These are phyloP conservation scores for Ciona savignyi DNA, from an alignment of 23 tunicate genomes.

Conservation along the genomic window DNA sequence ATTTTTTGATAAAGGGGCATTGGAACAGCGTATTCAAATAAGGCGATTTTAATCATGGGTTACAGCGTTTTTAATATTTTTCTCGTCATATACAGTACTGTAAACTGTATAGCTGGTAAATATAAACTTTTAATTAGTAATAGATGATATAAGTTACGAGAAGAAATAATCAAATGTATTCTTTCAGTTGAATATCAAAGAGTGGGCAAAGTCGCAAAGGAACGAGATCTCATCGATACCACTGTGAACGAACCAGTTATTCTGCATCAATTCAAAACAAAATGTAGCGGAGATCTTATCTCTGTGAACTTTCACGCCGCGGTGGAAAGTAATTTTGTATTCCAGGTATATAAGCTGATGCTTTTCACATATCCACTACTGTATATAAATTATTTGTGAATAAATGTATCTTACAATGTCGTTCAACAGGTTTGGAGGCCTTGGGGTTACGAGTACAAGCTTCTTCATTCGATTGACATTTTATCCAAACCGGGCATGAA, in stretches of 20 bases:
- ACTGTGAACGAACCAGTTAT: conserved; percentile 7
- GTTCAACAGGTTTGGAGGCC: conserved; percentile 17
- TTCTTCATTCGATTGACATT: not conserved
- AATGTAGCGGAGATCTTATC: conserved; percentile 7
- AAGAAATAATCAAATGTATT: not conserved
- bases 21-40: too few relatives aligned
- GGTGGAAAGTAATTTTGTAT: not conserved
- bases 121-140: too few relatives aligned
- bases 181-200: conserved; percentile 1
- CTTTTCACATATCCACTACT: not conserved
- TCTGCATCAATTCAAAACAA: conserved; percentile 5
- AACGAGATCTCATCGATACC: conserved; percentile 4
- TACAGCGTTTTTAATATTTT: too few relatives aligned
- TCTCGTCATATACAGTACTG: too few relatives aligned
- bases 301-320: conserved; percentile 13
- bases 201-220: not conserved
- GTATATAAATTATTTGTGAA: not conserved
- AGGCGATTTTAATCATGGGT: too few relatives aligned
- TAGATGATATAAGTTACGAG: too few relatives aligned
- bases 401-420: not conserved
- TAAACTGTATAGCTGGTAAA: too few relatives aligned
- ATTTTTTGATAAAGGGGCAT: too few relatives aligned
- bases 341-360: conserved; percentile 1
- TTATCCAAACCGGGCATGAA: conserved; percentile 1
- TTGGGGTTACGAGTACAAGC: conserved; percentile 22